phyloP scores from a whole-genome alignment of 2,113 vertebrate species.

The Egretta garzetta region DNA sequence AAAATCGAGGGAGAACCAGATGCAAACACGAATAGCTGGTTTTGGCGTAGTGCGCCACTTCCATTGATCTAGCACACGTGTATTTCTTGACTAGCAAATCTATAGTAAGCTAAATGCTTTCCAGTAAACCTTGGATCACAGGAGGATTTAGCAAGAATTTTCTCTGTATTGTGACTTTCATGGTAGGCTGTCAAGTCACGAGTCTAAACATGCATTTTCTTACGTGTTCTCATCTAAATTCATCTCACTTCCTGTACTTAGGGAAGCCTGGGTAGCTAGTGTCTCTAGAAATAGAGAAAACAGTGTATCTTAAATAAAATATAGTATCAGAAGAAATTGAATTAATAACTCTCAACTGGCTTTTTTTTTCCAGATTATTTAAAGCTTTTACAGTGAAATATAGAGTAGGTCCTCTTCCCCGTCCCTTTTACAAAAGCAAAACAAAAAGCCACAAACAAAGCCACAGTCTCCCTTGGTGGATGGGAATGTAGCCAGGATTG shows the following conservation, averaged over 20 bases:
- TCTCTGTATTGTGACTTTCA: neutral
- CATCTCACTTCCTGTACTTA: neutral
- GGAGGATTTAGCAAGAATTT: neutral
- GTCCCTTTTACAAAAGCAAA: neutral
- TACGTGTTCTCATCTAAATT: neutral
- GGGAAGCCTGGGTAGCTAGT: neutral
- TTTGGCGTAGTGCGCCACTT: neutral
- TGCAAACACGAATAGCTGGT: too few relatives aligned
- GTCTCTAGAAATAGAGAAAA: neutral
- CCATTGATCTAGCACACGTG: neutral
- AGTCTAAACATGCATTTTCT: neutral
- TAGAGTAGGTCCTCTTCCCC: neutral
- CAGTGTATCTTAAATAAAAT: neutral
- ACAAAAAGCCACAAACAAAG: neutral
- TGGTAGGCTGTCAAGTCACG: neutral
- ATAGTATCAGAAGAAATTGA: neutral
- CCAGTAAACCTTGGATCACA: neutral
- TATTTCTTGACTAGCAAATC: neutral
- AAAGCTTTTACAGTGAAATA: neutral
- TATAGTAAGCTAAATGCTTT: neutral
- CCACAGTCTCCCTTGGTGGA: neutral
- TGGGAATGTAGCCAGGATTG: neutral
- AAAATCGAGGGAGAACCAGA: neutral
- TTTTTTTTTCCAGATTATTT: neutral
- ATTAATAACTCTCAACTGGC: neutral